phyloP scores from a whole-genome alignment of 2,113 vertebrate genomes.

The Caranx ignobilis region DNA sequence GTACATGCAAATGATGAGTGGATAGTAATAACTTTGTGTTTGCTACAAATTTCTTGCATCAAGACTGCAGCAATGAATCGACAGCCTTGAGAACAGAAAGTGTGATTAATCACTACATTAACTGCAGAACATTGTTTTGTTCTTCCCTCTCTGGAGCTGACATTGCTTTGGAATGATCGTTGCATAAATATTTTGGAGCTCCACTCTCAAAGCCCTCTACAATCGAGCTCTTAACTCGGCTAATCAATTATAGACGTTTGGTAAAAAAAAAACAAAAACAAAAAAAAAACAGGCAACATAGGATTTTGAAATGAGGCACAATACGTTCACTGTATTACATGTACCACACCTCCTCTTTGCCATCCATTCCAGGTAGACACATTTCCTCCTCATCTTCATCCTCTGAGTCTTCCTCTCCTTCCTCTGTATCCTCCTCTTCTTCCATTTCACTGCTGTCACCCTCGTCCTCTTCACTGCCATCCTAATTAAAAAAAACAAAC shows the following conservation, averaged over 20 bases:
- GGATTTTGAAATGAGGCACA: no score
- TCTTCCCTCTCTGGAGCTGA: no score
- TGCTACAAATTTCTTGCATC: no score
- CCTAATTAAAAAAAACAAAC: slow-evolving; percentile 77
- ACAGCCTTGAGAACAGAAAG: not conserved
- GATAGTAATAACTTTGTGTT: no score
- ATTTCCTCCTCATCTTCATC: slow-evolving; percentile 91
- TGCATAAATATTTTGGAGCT: not conserved
- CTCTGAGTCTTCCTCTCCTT: slow-evolving; percentile 85
- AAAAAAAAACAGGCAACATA: no score
- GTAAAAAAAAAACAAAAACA: no score
- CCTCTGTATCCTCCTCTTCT: slow-evolving; percentile 89
- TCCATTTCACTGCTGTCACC: slow-evolving; percentile 89
- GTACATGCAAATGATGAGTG: not conserved
- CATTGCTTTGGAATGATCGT: not conserved
- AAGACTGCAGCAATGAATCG: not conserved
- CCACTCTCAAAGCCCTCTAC: not conserved
- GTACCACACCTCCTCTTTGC: slow-evolving; percentile 93
- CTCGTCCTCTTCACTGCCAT: slow-evolving; percentile 93
- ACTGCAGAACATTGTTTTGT: not conserved
- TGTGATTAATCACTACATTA: not conserved
- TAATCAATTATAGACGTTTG: not conserved
- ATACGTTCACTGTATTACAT: not conserved
- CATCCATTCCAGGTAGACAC: slow-evolving; percentile 98
- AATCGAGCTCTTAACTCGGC: not conserved